Evolutionary conservation across 2,888 invertebrate genomes (phyloP).

Genomic region (Leucozona laternaria): DNA sequence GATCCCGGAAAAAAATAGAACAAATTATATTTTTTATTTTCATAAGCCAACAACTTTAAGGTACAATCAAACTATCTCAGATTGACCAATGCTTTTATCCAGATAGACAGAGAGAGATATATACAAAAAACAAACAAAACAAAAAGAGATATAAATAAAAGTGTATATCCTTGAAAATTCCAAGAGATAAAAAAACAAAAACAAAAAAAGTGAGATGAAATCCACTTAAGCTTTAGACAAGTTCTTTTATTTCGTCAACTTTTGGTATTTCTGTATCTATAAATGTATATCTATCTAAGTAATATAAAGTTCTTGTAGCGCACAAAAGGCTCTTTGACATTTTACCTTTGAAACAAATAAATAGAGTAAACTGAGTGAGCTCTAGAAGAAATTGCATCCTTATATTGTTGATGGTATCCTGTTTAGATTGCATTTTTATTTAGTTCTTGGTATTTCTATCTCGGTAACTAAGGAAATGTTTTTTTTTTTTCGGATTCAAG

Average conservation of each 20-base stretch:
- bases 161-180: not conserved
- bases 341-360: slow-evolving; percentile 42
- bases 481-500: not conserved
- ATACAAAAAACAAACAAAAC: not conserved
- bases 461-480: not conserved
- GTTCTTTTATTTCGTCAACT: slow-evolving; percentile 24
- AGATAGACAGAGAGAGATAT: not conserved
- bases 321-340: slow-evolving; percentile 34
- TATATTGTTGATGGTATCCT: slow-evolving; percentile 3
- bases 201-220: slow-evolving; percentile 18
- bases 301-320: not conserved
- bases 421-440: slow-evolving; percentile 12
- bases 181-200: slow-evolving; percentile 3
- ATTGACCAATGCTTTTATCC: not conserved
- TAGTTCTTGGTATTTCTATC: not conserved
- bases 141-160: not conserved
- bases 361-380: slow-evolving; percentile 34
- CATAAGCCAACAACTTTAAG: not conserved
- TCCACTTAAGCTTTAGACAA: slow-evolving; percentile 24
- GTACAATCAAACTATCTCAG: not conserved
- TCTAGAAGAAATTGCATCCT: slow-evolving; percentile 11
- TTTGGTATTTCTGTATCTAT: too few species aligned
- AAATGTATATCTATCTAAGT: not conserved
- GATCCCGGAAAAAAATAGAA: not conserved
- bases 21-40: not conserved